phyloP scores from a whole-genome alignment of 1,140 invertebrate genomes.

The Papilio helenus region DNA sequence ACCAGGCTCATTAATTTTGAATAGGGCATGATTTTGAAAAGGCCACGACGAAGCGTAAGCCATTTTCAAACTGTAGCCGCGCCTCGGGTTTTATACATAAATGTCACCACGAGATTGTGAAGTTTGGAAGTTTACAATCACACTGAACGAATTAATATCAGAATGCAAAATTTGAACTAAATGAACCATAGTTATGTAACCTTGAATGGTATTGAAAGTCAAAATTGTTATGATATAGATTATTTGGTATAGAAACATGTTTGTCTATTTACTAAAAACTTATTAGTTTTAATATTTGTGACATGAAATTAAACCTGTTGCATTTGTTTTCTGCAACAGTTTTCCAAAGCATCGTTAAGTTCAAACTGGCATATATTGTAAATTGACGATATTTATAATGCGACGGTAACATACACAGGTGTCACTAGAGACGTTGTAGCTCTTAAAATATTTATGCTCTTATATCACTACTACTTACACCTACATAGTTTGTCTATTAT shows the following conservation, averaged over 20 bases:
- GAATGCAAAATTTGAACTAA: neutral
- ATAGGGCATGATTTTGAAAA: conserved; percentile 46
- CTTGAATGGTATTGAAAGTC: too few relatives aligned
- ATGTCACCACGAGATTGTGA: neutral
- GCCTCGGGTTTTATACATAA: conserved; percentile 10
- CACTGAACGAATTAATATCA: neutral
- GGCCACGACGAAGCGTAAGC: conserved; percentile 11
- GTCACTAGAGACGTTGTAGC: conserved; percentile 26
- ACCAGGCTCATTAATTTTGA: conserved; percentile 44
- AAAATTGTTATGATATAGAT: too few relatives aligned
- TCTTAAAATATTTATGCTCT: conserved; percentile 27
- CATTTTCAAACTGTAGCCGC: conserved; percentile 35
- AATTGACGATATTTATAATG: neutral
- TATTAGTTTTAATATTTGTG: neutral
- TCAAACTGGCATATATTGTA: neutral
- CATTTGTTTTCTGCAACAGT: neutral
- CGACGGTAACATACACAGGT: conserved; percentile 19
- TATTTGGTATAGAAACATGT: too few relatives aligned
- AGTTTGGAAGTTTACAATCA: neutral
- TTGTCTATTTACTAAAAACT: neutral
- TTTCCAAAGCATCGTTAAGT: neutral
- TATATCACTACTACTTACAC: neutral
- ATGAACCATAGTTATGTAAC: neutral
- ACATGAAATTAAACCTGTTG: neutral
- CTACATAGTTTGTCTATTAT: neutral